Conservation (phyloP, 2,888 invertebrate species). For the Spodoptera picta region DNA sequence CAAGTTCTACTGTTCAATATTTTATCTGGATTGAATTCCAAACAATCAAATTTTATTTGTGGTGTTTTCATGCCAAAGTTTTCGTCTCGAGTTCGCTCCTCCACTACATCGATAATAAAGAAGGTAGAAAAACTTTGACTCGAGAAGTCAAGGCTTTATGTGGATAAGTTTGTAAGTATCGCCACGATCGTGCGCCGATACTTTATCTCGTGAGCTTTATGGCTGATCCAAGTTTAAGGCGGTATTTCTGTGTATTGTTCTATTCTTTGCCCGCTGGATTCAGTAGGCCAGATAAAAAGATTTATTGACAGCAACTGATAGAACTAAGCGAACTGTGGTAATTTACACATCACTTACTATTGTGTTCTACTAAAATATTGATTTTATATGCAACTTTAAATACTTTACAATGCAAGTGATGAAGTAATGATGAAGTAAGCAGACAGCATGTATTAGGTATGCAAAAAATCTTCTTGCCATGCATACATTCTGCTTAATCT, state of each 20-base stretch:
- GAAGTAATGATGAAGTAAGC: too few relatives aligned
- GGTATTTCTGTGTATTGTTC: constrained; percentile 23
- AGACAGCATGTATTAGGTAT: too few relatives aligned
- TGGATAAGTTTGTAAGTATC: constrained; percentile 59
- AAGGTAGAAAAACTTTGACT: constrained; percentile 58
- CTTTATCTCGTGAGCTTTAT: constrained; percentile 55
- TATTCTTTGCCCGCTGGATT: constrained; percentile 24
- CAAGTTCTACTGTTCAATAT: constrained; percentile 37
- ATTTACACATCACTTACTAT: too few relatives aligned
- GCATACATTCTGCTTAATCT: too few relatives aligned
- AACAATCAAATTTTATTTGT: constrained; percentile 54
- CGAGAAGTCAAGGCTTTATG: constrained; percentile 50
- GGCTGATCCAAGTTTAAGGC: constrained; percentile 41
- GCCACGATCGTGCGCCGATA: constrained; percentile 53
- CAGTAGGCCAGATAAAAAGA: constrained; percentile 17
- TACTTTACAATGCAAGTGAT: too few relatives aligned
- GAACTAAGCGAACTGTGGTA: too few relatives aligned
- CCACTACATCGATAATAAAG: constrained; percentile 59
- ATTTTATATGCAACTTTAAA: too few relatives aligned
- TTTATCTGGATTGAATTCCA: constrained; percentile 57
- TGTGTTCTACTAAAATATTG: too few relatives aligned
- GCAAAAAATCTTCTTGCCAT: too few relatives aligned
- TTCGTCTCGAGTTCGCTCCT: constrained; percentile 50
- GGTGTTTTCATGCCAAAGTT: constrained; percentile 54
- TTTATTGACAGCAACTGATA: constrained; percentile 7